phyloP scores from a whole-genome alignment of 2,797 vertebrate genomes.

The Euthynnus affinis region DNA sequence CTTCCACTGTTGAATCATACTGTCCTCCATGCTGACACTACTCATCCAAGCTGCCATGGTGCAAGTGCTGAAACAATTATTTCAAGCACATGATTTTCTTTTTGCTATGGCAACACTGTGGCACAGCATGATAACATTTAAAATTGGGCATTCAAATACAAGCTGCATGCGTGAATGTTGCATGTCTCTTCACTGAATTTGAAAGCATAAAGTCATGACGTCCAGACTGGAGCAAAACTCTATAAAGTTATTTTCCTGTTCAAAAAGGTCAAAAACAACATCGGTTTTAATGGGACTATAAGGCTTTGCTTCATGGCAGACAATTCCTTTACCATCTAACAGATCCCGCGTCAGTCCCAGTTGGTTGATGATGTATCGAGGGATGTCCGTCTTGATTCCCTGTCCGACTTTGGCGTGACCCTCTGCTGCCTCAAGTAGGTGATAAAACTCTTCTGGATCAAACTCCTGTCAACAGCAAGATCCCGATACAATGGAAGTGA shows the following conservation, averaged over 20 bases:
- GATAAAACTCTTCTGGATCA: constrained; percentile 97
- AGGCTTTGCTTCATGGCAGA: not conserved
- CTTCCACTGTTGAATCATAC: not conserved
- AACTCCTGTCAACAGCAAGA: constrained; percentile 89
- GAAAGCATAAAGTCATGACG: not conserved
- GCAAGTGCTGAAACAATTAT: not conserved
- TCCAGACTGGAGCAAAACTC: not conserved
- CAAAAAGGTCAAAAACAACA: not conserved
- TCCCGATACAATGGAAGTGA: not conserved
- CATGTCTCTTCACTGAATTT: not conserved
- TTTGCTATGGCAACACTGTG: constrained; percentile 2
- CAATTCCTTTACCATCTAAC: constrained; percentile 87
- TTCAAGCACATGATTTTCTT: constrained; percentile 17
- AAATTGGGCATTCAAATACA: not conserved
- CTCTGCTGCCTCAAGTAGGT: constrained; percentile 95
- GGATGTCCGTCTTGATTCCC: constrained; percentile 96
- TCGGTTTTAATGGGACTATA: not conserved
- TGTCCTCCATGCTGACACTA: not conserved
- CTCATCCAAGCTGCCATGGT: not conserved
- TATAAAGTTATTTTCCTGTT: not conserved
- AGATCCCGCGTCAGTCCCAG: constrained; percentile 93
- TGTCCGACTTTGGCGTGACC: constrained; percentile 96
- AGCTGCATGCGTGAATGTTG: not conserved
- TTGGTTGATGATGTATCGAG: constrained; percentile 96
- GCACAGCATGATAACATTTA: not conserved